Conservation (phyloP, 1,140 invertebrate species). For the Agrypnia vestita region DNA sequence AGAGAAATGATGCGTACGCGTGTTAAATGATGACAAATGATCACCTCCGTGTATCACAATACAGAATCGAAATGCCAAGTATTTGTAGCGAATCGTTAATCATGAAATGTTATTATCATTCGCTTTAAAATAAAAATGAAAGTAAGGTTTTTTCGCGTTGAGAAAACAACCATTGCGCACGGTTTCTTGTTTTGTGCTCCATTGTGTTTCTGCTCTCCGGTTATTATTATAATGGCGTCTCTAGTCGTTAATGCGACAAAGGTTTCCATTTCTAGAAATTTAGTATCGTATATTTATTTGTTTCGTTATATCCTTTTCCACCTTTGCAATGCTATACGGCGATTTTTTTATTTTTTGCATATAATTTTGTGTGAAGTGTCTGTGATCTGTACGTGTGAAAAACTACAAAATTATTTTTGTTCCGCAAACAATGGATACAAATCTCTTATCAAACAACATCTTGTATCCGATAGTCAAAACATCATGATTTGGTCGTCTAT, state of each 20-base stretch:
- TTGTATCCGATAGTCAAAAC: no score
- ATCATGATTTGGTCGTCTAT: no score
- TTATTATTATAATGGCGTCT: background rate
- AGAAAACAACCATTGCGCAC: background rate
- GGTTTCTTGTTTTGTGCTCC: background rate
- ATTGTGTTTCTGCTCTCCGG: constrained; percentile 6
- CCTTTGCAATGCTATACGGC: no score
- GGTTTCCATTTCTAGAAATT: background rate
- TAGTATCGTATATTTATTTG: no score
- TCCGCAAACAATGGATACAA: no score
- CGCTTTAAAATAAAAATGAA: constrained; percentile 24
- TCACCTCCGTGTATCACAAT: background rate
- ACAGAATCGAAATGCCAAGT: background rate
- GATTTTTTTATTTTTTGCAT: no score
- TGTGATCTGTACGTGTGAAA: no score
- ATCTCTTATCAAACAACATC: no score
- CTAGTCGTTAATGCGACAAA: background rate
- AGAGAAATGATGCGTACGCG: background rate
- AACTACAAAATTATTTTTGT: no score
- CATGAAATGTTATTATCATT: background rate
- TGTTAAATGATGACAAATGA: background rate
- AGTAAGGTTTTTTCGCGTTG: background rate
- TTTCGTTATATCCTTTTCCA: no score
- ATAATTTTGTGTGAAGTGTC: no score
- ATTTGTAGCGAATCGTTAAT: constrained; percentile 21